phyloP scores from a whole-genome alignment of 2,888 invertebrate genomes.

The Idaea aversata region DNA sequence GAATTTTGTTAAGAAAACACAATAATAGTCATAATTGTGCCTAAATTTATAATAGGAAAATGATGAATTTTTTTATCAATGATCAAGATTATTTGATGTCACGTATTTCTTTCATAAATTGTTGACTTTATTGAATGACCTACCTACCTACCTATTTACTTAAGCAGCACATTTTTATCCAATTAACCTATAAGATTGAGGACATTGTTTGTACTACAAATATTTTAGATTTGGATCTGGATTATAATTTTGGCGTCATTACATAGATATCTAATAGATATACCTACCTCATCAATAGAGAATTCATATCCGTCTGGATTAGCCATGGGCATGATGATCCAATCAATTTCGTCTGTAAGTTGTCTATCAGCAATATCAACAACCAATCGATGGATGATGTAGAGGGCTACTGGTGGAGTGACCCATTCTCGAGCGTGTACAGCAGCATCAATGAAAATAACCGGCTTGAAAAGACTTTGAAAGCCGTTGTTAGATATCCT shows the following conservation, averaged over 20 bases:
- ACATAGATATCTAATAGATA: neutral
- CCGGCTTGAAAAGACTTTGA: constrained; percentile 72
- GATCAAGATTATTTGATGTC: too few species aligned
- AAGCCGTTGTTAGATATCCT: constrained; percentile 79
- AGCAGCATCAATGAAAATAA: constrained; percentile 81
- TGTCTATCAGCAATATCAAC: constrained; percentile 71
- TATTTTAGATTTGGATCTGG: neutral
- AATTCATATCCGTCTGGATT: constrained; percentile 90
- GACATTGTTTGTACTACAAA: neutral
- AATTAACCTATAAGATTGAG: neutral
- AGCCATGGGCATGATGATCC: constrained; percentile 83
- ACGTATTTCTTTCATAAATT: too few species aligned
- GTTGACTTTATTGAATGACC: too few species aligned
- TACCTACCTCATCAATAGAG: constrained; percentile 72
- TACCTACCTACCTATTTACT: too few species aligned
- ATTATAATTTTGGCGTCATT: too few species aligned
- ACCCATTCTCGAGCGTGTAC: constrained; percentile 88
- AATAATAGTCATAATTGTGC: neutral
- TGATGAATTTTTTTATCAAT: neutral
- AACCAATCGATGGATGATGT: constrained; percentile 83
- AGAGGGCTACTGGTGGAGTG: constrained; percentile 84
- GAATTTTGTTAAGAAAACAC: neutral
- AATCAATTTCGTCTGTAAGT: constrained; percentile 81
- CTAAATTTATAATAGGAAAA: neutral
- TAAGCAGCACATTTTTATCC: neutral